A percentile compares a stretch with the other conserved stretches of the same genome.
phyloP scores from a whole-genome alignment of 2,113 vertebrate species.

The Saccopteryx bilineata region DNA sequence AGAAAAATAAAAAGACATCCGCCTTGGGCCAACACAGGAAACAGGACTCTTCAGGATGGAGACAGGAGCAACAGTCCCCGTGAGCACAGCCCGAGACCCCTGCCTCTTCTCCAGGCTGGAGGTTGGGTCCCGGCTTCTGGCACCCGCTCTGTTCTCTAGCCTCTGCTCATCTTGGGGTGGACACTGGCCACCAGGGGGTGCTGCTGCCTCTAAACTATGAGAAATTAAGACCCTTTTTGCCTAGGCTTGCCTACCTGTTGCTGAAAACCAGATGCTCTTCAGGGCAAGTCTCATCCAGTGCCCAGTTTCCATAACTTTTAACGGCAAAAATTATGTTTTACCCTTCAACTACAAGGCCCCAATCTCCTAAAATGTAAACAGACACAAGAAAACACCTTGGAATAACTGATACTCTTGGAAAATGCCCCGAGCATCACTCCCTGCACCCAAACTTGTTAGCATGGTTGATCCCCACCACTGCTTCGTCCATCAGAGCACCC shows the following conservation, averaged over 20 bases:
- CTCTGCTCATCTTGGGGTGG: not conserved
- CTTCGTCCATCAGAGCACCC: not conserved
- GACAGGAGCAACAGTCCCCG: accelerated
- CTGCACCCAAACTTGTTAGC: not conserved
- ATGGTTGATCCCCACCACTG: not conserved
- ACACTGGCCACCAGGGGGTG: conserved; percentile 59
- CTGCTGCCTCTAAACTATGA: not conserved
- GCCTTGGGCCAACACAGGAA: not conserved
- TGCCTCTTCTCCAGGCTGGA: not conserved
- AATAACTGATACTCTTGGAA: not conserved
- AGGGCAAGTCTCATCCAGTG: not conserved
- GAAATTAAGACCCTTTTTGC: not conserved
- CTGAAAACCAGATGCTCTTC: not conserved
- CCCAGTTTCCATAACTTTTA: not conserved
- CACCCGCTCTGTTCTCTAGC: not conserved
- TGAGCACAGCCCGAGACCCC: not conserved
- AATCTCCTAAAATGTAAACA: not conserved
- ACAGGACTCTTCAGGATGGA: not conserved
- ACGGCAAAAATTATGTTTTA: not conserved
- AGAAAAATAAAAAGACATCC: not conserved
- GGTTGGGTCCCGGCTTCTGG: not conserved
- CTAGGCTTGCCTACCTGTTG: not conserved
- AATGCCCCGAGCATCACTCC: not conserved
- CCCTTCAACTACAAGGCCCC: not conserved
- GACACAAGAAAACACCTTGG: not conserved